These are phyloP conservation scores for Tapirus indicus DNA, from an alignment of 2,797 vertebrate genomes.

Conservation along the genomic window DNA sequence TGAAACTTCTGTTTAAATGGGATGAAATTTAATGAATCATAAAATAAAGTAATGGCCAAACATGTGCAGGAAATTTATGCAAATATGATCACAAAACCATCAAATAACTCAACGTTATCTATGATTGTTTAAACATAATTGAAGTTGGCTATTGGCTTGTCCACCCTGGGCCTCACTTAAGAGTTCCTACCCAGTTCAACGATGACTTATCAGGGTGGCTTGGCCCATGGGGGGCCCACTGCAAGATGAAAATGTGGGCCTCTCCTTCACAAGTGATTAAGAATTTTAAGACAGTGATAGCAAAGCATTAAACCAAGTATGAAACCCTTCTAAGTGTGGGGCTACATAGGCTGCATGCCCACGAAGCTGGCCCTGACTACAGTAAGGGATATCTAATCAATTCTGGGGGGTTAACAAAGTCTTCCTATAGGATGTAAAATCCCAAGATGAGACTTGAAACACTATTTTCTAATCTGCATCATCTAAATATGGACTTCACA, in stretches of 20 bases:
- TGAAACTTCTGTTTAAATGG: constrained; percentile 69
- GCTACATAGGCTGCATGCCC: background rate
- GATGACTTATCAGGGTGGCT: background rate
- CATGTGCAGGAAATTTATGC: constrained; percentile 62
- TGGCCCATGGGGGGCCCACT: background rate
- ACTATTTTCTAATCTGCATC: background rate
- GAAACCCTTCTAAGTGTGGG: background rate
- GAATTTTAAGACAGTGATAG: background rate
- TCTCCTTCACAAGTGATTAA: background rate
- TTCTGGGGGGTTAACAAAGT: background rate
- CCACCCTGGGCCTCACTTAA: background rate
- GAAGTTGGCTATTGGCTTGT: background rate
- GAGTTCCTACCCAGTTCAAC: background rate
- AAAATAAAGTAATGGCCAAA: constrained; percentile 74
- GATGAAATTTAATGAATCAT: constrained; percentile 79
- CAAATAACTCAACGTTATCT: constrained; percentile 55
- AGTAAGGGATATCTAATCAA: background rate
- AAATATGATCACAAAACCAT: constrained; percentile 63
- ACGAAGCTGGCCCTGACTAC: background rate
- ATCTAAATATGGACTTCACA: background rate
- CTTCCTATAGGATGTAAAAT: background rate
- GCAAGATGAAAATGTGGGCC: background rate
- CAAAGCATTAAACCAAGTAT: background rate
- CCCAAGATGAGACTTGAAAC: background rate
- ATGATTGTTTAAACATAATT: constrained; percentile 38